Evolutionary conservation across 2,888 invertebrate genomes (phyloP).

Genomic region (Ceratothoa steindachneri): DNA sequence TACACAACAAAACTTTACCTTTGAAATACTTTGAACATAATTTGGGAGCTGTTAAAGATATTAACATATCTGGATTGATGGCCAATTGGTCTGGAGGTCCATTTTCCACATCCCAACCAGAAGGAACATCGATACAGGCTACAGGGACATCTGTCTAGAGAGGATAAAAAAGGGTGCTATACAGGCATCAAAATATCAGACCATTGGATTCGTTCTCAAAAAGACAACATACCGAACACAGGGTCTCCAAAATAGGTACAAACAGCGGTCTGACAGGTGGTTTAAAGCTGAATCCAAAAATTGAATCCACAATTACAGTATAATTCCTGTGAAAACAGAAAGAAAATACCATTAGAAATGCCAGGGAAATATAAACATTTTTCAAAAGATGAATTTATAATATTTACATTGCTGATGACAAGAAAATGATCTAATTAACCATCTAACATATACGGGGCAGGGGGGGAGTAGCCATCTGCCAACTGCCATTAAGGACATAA

Average conservation of each 20-base stretch:
- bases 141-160: conserved; percentile 59
- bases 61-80: conserved; percentile 76
- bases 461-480: no score
- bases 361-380: no score
- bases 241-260: conserved; percentile 63
- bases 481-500: no score
- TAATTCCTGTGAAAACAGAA: conserved; percentile 55
- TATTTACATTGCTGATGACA: no score
- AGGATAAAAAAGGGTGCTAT: background rate
- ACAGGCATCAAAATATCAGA: background rate
- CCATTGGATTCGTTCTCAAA: no score
- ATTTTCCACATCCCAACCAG: conserved; percentile 95
- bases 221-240: conserved; percentile 57
- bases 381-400: no score
- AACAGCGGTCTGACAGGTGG: conserved; percentile 81
- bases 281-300: conserved; percentile 96
- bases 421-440: no score
- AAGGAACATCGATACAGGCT: conserved; percentile 88
- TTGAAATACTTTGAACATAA: conserved; percentile 72
- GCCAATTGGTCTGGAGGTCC: conserved; percentile 62
- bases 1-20: no score
- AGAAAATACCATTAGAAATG: no score
- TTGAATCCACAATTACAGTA: conserved; percentile 81
- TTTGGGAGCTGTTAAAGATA: conserved; percentile 96
- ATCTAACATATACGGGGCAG: no score